A percentile compares a stretch with the other conserved stretches of the same genome.
phyloP scores from a whole-genome alignment of 2,113 vertebrate genomes.

The Nanger granti region DNA sequence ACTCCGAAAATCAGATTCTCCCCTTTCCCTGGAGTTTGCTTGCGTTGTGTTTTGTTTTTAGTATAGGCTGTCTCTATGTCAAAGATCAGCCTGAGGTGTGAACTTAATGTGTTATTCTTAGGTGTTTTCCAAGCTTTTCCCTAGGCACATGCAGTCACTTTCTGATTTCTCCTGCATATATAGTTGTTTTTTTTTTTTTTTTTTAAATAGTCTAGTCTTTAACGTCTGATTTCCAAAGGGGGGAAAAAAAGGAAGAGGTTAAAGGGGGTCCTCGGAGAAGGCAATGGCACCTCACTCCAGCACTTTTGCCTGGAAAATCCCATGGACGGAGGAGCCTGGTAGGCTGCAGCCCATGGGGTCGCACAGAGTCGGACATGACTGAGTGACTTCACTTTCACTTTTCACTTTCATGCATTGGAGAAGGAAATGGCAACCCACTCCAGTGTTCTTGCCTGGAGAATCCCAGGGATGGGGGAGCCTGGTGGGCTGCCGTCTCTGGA shows the following conservation, averaged over 20 bases:
- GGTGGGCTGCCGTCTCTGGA: too few relatives aligned
- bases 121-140: background rate
- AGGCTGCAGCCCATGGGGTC: too few relatives aligned
- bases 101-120: background rate
- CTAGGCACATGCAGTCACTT: background rate
- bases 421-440: too few relatives aligned
- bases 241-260: background rate
- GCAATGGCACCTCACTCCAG: too few relatives aligned
- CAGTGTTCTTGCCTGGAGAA: too few relatives aligned
- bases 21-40: background rate
- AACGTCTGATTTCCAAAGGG: background rate
- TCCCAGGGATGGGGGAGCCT: too few relatives aligned
- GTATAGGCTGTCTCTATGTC: background rate
- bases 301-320: too few relatives aligned
- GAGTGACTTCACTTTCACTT: too few relatives aligned
- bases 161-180: background rate
- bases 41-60: background rate
- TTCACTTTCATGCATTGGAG: too few relatives aligned
- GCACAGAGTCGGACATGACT: too few relatives aligned
- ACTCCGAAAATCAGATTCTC: background rate
- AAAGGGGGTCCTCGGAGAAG: background rate
- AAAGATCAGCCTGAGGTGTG: background rate
- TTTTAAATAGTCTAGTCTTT: background rate
- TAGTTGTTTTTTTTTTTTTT: background rate
- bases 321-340: too few relatives aligned